Evolutionary conservation across 2,888 invertebrate genomes (phyloP), one percentile per base, ranked within the genome.

Genomic region (Crematogaster levior): DNA sequence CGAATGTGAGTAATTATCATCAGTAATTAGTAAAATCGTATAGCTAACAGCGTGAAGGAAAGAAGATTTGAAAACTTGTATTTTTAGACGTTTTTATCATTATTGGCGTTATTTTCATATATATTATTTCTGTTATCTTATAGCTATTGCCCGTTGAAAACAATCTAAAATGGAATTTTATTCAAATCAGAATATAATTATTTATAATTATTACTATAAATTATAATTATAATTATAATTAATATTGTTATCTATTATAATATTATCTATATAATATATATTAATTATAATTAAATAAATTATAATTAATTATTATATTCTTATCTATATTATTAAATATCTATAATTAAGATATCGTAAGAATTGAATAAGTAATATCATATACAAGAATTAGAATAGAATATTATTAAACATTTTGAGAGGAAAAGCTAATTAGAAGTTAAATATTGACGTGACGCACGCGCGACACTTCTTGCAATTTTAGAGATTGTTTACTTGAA

Each of bases 1-100:
- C 97, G 90, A 96, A 97, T 96, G 98, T 98, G 95, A 97, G 97
- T 75, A 65, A 37, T 51, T 27, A n/a, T n/a, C n/a, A n/a, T n/a
- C n/a, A n/a, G n/a, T n/a, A 37, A 37, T 51, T 74, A 10, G 12
- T 6, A 3, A 43, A 46, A 46, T 61, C 2, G 24, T 10, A 10
- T 0, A 34, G 24, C 18, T 66, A n/a, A 4, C 27, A 40, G n/a
- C n/a, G 0, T 15, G 10, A 21, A 9, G 9, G 1, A 12, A 27
- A 12, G n/a, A 6, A 40, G 3, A 56, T 72, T 56, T 40, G 3
- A 40, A 3, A 56, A 2, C 1, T 53, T 24, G 18, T 5, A 24
- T 21, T 15, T 27, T 58, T n/a, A 15, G 1, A 6, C 7, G 7
- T 3, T 6, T 0, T 12, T 40, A 70, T 18, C 10, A 21, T 70